Percentiles rank a stretch among this genome's conserved stretches.
These are phyloP conservation scores for Mus musculus DNA, from an alignment of 2,113 vertebrate species.

Conservation along the genomic window GRCm39 chr11:18215501-18216000, in stretches of 20 bases:
- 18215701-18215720: neutral
- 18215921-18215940: conserved; percentile 9
- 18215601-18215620: neutral
- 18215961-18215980: neutral
- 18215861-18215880: neutral
- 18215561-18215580: fast-evolving
- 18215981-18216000: neutral
- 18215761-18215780: neutral
- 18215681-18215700: neutral
- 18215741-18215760: neutral
- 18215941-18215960: neutral
- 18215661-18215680: neutral
- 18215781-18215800: neutral
- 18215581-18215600: neutral
- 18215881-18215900: neutral
- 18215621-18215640: neutral
- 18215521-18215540: neutral
- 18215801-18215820: neutral
- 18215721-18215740: neutral
- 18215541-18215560: neutral
- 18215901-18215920: conserved; percentile 13
- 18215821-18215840: neutral
- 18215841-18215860: neutral
- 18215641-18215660: neutral
- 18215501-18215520: neutral